These are phyloP conservation scores for Manacus vitellinus DNA, from an alignment of 2,113 vertebrate species.

Conservation along the genomic window DNA sequence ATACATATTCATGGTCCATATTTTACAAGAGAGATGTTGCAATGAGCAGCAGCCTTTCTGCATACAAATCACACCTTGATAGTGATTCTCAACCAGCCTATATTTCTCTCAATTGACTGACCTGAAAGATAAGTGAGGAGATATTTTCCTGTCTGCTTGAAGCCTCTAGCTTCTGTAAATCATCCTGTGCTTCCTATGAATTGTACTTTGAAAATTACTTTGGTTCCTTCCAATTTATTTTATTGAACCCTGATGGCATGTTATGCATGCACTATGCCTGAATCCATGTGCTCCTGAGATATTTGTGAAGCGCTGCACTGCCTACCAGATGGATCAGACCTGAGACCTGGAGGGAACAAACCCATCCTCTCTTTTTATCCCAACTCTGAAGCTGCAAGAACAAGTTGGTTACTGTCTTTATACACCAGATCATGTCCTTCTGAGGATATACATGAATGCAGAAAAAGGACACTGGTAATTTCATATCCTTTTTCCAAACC, in stretches of 20 bases:
- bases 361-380: neutral
- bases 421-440: neutral
- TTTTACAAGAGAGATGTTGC: neutral
- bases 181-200: slow-evolving; percentile 7
- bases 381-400: neutral
- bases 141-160: slow-evolving; percentile 16
- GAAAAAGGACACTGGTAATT: neutral
- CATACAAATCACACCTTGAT: neutral
- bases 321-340: neutral
- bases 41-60: neutral
- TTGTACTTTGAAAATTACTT: slow-evolving; percentile 29
- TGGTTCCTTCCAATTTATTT: slow-evolving; percentile 30
- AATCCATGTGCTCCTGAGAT: neutral
- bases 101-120: neutral
- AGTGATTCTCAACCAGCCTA: neutral
- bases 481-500: neutral
- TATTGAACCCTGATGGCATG: neutral
- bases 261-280: neutral
- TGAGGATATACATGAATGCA: neutral
- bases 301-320: neutral
- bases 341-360: neutral
- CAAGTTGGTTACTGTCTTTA: neutral
- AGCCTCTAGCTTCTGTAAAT: slow-evolving; percentile 14
- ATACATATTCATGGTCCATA: neutral
- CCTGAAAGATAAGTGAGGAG: neutral